Conservation (phyloP, 53 echinoderm and acorn worm genomes). For the Crossaster papposus region DNA sequence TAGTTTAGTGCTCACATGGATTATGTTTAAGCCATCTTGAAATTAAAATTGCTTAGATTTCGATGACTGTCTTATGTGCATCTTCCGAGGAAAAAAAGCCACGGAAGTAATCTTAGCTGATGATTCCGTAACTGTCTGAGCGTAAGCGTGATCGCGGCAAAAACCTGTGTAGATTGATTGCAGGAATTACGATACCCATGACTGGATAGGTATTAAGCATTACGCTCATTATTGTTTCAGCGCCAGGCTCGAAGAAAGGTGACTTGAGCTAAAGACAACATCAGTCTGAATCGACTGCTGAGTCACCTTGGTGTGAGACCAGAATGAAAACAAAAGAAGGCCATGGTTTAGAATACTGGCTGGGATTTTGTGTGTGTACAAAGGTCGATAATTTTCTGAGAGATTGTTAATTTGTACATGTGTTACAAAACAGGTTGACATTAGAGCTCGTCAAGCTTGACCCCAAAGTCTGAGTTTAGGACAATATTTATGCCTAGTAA, state of each 20-base stretch:
- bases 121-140: not conserved
- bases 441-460: not conserved
- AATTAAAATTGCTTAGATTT: not conserved
- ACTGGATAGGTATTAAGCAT: constrained; percentile 29
- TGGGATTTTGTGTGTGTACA: not conserved
- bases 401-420: not conserved
- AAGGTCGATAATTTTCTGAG: not conserved
- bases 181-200: not conserved
- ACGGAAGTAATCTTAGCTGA: not conserved
- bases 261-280: constrained; percentile 33
- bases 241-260: constrained; percentile 35
- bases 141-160: not conserved
- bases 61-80: not conserved
- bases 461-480: no score
- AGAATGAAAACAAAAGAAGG: constrained; percentile 35
- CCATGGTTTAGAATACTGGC: not conserved
- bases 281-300: constrained; percentile 35
- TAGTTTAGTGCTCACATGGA: no score
- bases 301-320: constrained; percentile 31
- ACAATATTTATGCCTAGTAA: no score
- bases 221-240: constrained; percentile 50
- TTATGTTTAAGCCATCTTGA: not conserved
- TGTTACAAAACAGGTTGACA: not conserved
- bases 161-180: not conserved
- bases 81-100: not conserved